Base-by-base conservation (phyloP, 2,888 invertebrate genomes). In the Phytoseiulus persimilis region DNA sequence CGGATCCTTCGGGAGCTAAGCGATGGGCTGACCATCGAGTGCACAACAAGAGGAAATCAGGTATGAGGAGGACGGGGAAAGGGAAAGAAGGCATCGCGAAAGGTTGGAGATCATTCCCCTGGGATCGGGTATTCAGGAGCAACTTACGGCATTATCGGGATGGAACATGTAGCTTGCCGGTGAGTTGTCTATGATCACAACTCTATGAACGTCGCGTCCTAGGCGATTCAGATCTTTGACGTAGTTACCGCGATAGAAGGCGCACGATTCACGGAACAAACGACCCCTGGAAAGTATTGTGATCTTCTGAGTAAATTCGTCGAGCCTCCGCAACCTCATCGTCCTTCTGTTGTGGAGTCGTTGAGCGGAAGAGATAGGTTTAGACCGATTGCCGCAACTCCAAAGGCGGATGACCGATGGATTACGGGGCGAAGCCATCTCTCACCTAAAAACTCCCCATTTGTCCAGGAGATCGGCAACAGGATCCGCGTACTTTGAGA, bases 121-220 rank as follows among this genome's bases (percentile, higher is more conserved):
- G 89, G 5, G 83, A 45, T 5, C 39, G 90, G 0, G 32, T 31
- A 46, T 31, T 31, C 39, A 65, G 32, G n/a, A 46, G 28, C 87
- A 90, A 95, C 96, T 95, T 94, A 99, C 98, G 93, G 99, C 99
- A 94, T 99, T 99, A 93, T 99, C 98, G 93, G 99, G 99, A 95
- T 99, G 99, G 96, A 99, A 99, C 94, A 99, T 98, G 94, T 99
- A 99, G 91, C 98, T 98, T 92, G 98, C 98, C 92, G 99, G 99
- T 92, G 99, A 99, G 94, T 99, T 99, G 95, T 99, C 99, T 92
- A 99, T 97, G 92, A 99, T 99, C 92, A 99, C 96, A 92, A 98
- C 97, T 93, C 97, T 96, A 92, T 97, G 96, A 93, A 99, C 94
- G 94, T 98, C 98, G 91, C 99, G 95, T 90, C 99, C 99, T 91